A percentile compares a stretch with the other conserved stretches of the same genome.
Evolutionary conservation across 1,140 invertebrate genomes (phyloP).

Genomic region (Drosophila jambulina): DNA sequence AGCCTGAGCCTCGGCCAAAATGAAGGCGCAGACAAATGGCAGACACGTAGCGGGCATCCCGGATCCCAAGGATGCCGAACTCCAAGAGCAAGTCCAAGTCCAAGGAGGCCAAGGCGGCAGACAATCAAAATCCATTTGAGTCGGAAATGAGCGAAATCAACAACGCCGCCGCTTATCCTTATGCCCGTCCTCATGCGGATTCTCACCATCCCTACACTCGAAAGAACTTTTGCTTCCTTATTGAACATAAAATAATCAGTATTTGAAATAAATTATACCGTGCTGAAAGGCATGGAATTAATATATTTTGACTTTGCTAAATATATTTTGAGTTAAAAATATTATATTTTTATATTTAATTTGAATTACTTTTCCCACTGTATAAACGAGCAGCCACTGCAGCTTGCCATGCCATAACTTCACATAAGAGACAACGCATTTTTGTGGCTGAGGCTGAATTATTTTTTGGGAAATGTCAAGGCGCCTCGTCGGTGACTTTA

Average conservation of each 20-base stretch:
- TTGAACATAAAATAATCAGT: no score
- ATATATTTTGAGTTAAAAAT: background rate
- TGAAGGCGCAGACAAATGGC: constrained; percentile 77
- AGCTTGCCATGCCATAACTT: constrained; percentile 49
- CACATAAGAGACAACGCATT: constrained; percentile 44
- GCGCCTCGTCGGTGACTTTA: constrained; percentile 58
- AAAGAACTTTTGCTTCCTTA: no score
- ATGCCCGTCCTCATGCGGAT: constrained; percentile 13
- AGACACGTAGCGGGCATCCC: constrained; percentile 73
- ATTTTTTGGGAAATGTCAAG: constrained; percentile 65
- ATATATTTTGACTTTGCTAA: no score
- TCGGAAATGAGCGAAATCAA: constrained; percentile 79
- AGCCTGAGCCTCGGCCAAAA: constrained; percentile 46
- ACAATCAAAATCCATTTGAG: constrained; percentile 83
- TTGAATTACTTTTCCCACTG: background rate
- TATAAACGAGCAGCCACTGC: constrained; percentile 4
- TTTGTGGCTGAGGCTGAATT: constrained; percentile 26
- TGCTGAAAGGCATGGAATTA: fast-evolving
- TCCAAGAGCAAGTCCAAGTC: constrained; percentile 8
- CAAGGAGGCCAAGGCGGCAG: constrained; percentile 51
- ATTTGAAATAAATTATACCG: background rate
- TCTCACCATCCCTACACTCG: background rate
- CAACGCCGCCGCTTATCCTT: constrained; percentile 44
- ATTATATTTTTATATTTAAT: background rate
- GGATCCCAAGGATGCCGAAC: constrained; percentile 10